Evolutionary conservation across 2,888 invertebrate species (phyloP), one percentile per base, ranked within the genome.

Genomic region (Phragmatobia fuliginosa): DNA sequence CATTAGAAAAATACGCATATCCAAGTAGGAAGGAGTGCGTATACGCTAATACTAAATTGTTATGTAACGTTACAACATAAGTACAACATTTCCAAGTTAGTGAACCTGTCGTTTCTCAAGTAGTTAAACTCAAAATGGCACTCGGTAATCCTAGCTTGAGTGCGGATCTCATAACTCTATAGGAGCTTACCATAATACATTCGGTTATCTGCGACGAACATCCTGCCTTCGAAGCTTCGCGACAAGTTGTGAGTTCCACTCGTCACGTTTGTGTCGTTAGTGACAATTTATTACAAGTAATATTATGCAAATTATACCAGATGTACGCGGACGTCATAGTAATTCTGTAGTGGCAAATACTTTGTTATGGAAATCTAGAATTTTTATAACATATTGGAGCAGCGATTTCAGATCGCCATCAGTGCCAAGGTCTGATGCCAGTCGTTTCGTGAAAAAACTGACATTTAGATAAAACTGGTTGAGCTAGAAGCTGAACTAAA

Each of bases 251-350:
- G 79, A 82, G 83, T 84, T 86, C 84, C 73, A 84, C 80, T 87
- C 87, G 87, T 90, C 92, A 91, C 92, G 91, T 91, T 83, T 87
- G 80, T 83, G 88, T 86, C 91, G 90, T 92, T 91, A 90, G 85
- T 82, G 83, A 85, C 87, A 89, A 91, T 91, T 90, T 91, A 89
- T 89, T 86, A 87, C 85, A 83, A 85, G 87, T 87, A 87, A 89
- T 87, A 83, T 82, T 77, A 90, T 91, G 91, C 87, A 88, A 90
- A 92, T 88, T 85, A 76, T 71, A 79, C 66, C 70, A 71, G 76
- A 73, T 73, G 81, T 82, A 87, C 85, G 81, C 82, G 83, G 84
- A 78, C 77, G 75, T 83, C 83, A 84, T 88, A 80, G 81, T 85
- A 87, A 85, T 87, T 83, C 66, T 75, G 68, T 68, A 69, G 61